Evolutionary conservation across 2,888 invertebrate genomes (phyloP), one percentile per base, ranked within the genome.

Genomic region (Tinea trinotella): DNA sequence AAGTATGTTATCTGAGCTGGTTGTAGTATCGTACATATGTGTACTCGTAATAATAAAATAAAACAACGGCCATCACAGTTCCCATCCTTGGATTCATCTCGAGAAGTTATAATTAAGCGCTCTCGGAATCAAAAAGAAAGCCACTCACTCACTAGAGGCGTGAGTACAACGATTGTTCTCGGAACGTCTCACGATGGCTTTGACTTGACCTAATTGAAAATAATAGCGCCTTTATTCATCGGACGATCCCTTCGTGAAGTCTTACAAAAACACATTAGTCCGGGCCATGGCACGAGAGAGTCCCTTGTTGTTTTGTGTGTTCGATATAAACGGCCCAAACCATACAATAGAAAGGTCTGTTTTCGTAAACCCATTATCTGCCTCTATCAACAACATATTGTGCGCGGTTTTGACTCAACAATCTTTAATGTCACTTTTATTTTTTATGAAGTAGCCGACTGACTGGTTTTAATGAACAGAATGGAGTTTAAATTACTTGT

Each of bases 131-230:
- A 74, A 79, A 77, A 83, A 77, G 79, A 83, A 82, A 82, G 75
- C 71, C 75, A 74, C 75, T 78, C 74, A 73, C 74, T 77, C 70
- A 70, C 69, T 66, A 59, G 67, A 75, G 71, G 77, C 78, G 75
- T 82, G 79, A 78, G 77, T 80, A 75, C 66, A 64, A 59, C 70
- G 80, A 81, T 82, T 83, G 81, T 84, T 83, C 83, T 81, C 71
- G 67, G 74, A 76, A 79, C 68, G 64, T 74, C 71, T 76, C 70
- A 69, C 67, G 67, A 81, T 70, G 77, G 72, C 74, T 74, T 73
- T 67, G 74, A 65, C 75, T 74, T 85, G 83, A 83, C 84, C 84
- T 76, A 83, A 83, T 85, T 85, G 80, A 78, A 80, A 78, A 83
- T 85, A 84, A 85, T 83, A 72, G 76, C 68, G 70, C 74, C 68